Percentiles rank a stretch among this genome's conserved stretches.
Evolutionary conservation across 2,113 vertebrate species (phyloP).

Genomic region (Eptatretus burgeri): DNA sequence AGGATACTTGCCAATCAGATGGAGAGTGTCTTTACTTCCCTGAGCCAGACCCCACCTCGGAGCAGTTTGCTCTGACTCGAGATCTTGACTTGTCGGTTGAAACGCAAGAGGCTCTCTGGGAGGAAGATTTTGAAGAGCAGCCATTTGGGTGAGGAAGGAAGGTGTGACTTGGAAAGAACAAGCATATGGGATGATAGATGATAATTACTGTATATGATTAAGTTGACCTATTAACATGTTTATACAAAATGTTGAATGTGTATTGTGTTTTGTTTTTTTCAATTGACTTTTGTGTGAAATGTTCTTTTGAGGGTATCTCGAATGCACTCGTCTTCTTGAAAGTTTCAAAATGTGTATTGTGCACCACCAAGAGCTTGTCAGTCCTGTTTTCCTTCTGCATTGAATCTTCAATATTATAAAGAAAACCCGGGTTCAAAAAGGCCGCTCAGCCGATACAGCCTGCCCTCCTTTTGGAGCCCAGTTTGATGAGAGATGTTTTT

Average conservation of each 20-base stretch:
- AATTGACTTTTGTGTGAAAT: slow-evolving; percentile 9
- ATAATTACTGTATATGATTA: no score
- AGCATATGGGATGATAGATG: background rate
- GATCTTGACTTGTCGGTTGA: slow-evolving; percentile 66
- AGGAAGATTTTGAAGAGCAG: slow-evolving; percentile 73
- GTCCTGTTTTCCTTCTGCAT: no score
- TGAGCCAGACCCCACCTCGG: slow-evolving; percentile 43
- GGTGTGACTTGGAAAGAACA: background rate
- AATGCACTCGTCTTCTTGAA: no score
- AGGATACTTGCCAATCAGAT: slow-evolving; percentile 94
- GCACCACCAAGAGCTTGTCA: no score
- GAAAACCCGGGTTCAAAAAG: no score
- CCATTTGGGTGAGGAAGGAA: slow-evolving; percentile 34
- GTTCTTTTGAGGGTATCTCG: slow-evolving; percentile 6
- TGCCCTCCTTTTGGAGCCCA: no score
- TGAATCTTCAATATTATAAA: no score
- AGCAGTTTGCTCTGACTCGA: slow-evolving; percentile 58
- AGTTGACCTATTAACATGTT: slow-evolving; percentile 1
- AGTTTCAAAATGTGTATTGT: no score
- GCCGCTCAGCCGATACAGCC: no score
- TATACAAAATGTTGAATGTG: background rate
- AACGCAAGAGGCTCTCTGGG: slow-evolving; percentile 62
- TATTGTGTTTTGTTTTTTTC: background rate
- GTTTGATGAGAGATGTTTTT: no score
- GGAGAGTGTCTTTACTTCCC: slow-evolving; percentile 86